A percentile compares a stretch with the other conserved stretches of the same genome.
Evolutionary conservation across 1,140 invertebrate species (phyloP).

Genomic region (Drosophila triauraria): DNA sequence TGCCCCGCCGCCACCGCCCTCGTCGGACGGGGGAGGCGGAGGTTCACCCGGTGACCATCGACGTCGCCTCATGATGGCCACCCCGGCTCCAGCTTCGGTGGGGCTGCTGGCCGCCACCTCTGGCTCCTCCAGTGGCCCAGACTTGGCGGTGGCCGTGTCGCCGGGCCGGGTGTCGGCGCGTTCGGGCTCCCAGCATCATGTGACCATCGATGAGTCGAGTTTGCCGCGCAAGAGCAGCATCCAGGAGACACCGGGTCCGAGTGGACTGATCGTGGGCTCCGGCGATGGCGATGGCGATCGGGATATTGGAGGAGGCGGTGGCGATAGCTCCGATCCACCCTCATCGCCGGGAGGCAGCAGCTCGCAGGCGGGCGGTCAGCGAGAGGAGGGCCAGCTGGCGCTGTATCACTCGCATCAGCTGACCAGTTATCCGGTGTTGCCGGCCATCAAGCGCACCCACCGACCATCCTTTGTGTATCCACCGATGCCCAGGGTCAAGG

Average conservation of each 20-base stretch:
- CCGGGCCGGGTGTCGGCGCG: slow-evolving; percentile 79
- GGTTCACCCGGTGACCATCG: slow-evolving; percentile 39
- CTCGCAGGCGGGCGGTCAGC: slow-evolving; percentile 48
- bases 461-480: slow-evolving; percentile 82
- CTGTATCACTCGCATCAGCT: slow-evolving; percentile 84
- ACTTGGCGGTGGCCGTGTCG: slow-evolving; percentile 88
- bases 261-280: slow-evolving; percentile 60
- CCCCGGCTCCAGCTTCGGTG: slow-evolving; percentile 1
- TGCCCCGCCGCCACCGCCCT: slow-evolving; percentile 27
- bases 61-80: slow-evolving; percentile 27
- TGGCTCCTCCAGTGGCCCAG: slow-evolving; percentile 1
- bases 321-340: slow-evolving; percentile 79
- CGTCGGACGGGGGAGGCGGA: slow-evolving; percentile 19
- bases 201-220: slow-evolving; percentile 83
- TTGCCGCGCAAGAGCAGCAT: slow-evolving; percentile 67
- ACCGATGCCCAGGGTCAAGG: slow-evolving; percentile 79
- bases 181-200: slow-evolving; percentile 80
- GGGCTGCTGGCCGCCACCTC: slow-evolving; percentile 34
- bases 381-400: slow-evolving; percentile 71
- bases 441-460: slow-evolving; percentile 82
- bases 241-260: slow-evolving; percentile 59
- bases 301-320: slow-evolving; percentile 52
- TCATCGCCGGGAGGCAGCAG: slow-evolving; percentile 68
- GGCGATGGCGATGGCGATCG: slow-evolving; percentile 56
- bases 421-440: slow-evolving; percentile 82